phyloP scores from a whole-genome alignment of 2,113 vertebrate species.

The Neolamprologus devosi region DNA sequence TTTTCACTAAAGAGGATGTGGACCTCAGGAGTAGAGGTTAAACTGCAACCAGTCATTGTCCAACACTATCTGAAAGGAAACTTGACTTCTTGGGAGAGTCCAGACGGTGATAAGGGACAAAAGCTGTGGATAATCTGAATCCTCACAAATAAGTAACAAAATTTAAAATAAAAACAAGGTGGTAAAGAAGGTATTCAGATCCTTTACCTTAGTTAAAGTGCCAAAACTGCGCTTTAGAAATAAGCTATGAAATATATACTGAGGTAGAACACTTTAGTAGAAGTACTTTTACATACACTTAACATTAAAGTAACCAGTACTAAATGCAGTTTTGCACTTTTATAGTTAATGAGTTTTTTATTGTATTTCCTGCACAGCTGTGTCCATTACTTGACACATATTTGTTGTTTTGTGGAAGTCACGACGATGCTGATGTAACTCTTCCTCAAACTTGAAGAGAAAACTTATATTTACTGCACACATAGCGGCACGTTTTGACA shows the following conservation, averaged over 20 bases:
- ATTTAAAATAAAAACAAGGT: neutral
- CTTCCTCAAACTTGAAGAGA: neutral
- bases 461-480: neutral
- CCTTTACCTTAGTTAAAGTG: neutral
- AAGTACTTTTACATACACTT: fast-evolving
- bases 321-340: fast-evolving
- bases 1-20: neutral
- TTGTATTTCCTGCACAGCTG: neutral
- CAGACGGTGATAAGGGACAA: fast-evolving
- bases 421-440: neutral
- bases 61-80: neutral
- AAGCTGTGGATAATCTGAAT: neutral
- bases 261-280: neutral
- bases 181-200: neutral
- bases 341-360: neutral
- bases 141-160: fast-evolving
- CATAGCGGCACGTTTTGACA: neutral
- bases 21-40: neutral
- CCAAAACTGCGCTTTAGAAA: neutral
- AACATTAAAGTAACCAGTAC: neutral
- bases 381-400: neutral
- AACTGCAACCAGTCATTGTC: neutral
- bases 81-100: neutral
- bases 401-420: neutral
- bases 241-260: neutral